phyloP scores from a whole-genome alignment of 2,888 invertebrate species.

The Tetragonula carbonaria region DNA sequence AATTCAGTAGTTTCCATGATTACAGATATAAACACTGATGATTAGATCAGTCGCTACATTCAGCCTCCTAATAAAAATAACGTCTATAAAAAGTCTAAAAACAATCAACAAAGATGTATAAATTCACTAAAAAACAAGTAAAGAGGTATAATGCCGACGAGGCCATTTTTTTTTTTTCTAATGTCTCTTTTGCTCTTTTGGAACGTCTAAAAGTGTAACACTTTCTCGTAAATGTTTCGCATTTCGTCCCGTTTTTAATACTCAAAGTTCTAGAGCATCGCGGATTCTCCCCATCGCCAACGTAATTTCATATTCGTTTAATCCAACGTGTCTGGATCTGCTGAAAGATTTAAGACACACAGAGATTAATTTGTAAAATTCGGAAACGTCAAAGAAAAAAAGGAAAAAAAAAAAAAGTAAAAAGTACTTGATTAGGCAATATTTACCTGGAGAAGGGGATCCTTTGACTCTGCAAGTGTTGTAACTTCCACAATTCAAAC shows the following conservation, averaged over 20 bases:
- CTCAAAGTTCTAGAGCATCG: constrained; percentile 58
- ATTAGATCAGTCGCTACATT: constrained; percentile 33
- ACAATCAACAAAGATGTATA: constrained; percentile 59
- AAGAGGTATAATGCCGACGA: constrained; percentile 47
- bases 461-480: constrained; percentile 93
- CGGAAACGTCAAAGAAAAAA: background rate
- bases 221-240: constrained; percentile 32
- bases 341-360: constrained; percentile 10
- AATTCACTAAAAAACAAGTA: constrained; percentile 62
- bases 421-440: background rate
- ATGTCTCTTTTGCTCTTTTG: constrained; percentile 35
- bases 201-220: constrained; percentile 27
- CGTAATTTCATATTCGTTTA: constrained; percentile 74
- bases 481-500: constrained; percentile 94
- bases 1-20: constrained; percentile 1
- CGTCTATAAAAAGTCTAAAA: constrained; percentile 58
- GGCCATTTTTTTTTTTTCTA: constrained; percentile 35
- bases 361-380: background rate
- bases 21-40: constrained; percentile 10
- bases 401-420: background rate
- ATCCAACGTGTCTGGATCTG: constrained; percentile 77
- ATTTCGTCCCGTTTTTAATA: constrained; percentile 40
- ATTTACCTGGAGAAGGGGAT: constrained; percentile 83
- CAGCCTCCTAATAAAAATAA: constrained; percentile 50
- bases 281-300: constrained; percentile 72